These are phyloP conservation scores for Sinohyriopsis cumingii DNA, from an alignment of 2,888 invertebrate species.

Conservation along the genomic window DNA sequence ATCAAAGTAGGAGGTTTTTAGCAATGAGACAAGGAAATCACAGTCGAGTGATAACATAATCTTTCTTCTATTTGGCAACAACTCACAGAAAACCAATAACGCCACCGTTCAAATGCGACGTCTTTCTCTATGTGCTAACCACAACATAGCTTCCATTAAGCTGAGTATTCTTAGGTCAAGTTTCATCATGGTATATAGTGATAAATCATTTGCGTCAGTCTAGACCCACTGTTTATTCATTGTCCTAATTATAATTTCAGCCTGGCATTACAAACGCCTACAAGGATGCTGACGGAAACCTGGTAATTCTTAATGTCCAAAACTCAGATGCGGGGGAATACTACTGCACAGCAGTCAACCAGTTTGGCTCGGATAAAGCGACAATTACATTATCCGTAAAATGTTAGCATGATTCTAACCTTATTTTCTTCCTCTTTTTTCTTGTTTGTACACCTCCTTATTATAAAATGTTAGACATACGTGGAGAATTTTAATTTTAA, in stretches of 20 bases:
- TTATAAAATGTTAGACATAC: too few species aligned
- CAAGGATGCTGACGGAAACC: slow-evolving; percentile 34
- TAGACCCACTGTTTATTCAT: background rate
- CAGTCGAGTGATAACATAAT: too few species aligned
- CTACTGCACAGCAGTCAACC: slow-evolving; percentile 39
- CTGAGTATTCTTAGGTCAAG: too few species aligned
- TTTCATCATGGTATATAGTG: too few species aligned
- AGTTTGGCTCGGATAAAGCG: slow-evolving; percentile 29
- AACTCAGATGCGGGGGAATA: slow-evolving; percentile 31
- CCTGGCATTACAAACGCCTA: slow-evolving; percentile 45
- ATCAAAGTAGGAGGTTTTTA: too few species aligned
- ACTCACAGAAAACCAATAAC: too few species aligned
- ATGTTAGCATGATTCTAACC: slow-evolving; percentile 15
- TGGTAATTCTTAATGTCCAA: slow-evolving; percentile 34
- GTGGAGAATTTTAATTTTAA: too few species aligned
- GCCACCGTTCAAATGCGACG: too few species aligned
- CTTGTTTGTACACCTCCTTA: background rate
- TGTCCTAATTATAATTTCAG: slow-evolving; percentile 7
- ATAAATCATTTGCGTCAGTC: background rate
- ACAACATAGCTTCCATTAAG: too few species aligned
- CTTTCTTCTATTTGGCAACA: too few species aligned
- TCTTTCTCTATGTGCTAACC: too few species aligned
- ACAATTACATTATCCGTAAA: slow-evolving; percentile 26
- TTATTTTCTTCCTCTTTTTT: background rate
- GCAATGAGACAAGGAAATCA: too few species aligned